A percentile compares a stretch with the other conserved stretches of the same genome.
Evolutionary conservation across 2,797 vertebrate species (phyloP).

Genomic region (Carduelis carduelis): DNA sequence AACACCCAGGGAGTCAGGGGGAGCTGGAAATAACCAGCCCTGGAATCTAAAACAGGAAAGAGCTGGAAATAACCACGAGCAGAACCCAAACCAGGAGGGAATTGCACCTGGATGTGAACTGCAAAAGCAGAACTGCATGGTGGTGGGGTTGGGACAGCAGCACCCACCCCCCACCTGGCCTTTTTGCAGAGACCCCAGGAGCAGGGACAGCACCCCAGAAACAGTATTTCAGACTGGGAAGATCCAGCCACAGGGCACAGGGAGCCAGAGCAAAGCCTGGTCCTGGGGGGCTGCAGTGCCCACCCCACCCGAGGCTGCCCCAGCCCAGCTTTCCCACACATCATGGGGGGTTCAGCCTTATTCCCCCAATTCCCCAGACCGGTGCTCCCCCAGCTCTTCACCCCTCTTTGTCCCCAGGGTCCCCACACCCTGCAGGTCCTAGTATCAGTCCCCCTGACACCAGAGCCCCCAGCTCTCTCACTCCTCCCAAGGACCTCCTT

Average conservation of each 20-base stretch:
- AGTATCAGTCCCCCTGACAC: accelerated
- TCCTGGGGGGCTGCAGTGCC: too few species aligned
- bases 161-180: accelerated
- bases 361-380: neutral
- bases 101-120: accelerated
- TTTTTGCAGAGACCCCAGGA: accelerated
- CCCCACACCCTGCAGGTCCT: accelerated
- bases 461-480: neutral
- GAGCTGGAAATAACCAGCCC: neutral
- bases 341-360: accelerated
- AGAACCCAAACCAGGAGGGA: neutral
- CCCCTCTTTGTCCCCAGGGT: neutral
- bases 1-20: accelerated
- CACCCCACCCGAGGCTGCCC: too few species aligned
- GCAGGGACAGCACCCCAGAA: neutral
- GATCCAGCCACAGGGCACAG: neutral
- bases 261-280: neutral
- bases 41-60: neutral
- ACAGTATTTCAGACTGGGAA: neutral
- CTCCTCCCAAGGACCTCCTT: neutral
- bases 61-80: neutral
- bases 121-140: neutral
- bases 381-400: neutral
- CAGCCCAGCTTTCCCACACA: neutral
- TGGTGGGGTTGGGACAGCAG: neutral